Percentiles rank a stretch among this genome's conserved stretches.
Evolutionary conservation across 2,888 invertebrate genomes (phyloP).

Genomic region (Panopea generosa): DNA sequence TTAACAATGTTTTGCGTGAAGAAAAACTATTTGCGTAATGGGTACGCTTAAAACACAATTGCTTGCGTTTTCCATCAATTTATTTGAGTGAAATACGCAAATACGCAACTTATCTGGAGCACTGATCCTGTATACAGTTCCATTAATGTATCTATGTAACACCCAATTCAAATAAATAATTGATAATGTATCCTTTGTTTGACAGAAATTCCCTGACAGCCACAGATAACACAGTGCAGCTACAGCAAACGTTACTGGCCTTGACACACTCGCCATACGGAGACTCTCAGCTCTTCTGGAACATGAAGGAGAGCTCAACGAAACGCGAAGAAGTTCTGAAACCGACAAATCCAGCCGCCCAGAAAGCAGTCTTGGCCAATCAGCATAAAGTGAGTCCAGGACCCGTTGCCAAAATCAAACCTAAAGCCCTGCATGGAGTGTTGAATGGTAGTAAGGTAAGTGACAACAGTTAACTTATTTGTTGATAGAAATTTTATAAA

Average conservation of each 20-base stretch:
- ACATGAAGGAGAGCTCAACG: slow-evolving; percentile 88
- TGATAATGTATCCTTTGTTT: too few species aligned
- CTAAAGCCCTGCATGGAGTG: slow-evolving; percentile 85
- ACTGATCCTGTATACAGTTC: too few species aligned
- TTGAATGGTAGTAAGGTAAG: slow-evolving; percentile 86
- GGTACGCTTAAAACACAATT: too few species aligned
- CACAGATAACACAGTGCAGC: slow-evolving; percentile 88
- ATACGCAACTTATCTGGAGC: too few species aligned
- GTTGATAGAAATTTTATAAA: too few species aligned
- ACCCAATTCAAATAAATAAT: too few species aligned
- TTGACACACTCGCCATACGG: slow-evolving; percentile 93
- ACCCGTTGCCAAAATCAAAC: slow-evolving; percentile 87
- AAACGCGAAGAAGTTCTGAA: slow-evolving; percentile 90
- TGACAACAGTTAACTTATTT: too few species aligned
- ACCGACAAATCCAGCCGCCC: slow-evolving; percentile 88
- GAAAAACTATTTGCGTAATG: too few species aligned
- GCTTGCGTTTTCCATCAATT: too few species aligned
- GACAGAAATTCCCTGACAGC: too few species aligned
- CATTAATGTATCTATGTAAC: not conserved
- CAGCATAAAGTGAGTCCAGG: slow-evolving; percentile 88
- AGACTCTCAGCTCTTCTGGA: slow-evolving; percentile 93
- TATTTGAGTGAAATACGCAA: too few species aligned
- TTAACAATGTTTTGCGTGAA: too few species aligned
- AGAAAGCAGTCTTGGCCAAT: slow-evolving; percentile 86
- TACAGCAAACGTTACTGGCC: slow-evolving; percentile 87